Evolutionary conservation across 2,888 invertebrate genomes (phyloP), one percentile per base, ranked within the genome.

Genomic region (Scrobipalpa atriplicella): DNA sequence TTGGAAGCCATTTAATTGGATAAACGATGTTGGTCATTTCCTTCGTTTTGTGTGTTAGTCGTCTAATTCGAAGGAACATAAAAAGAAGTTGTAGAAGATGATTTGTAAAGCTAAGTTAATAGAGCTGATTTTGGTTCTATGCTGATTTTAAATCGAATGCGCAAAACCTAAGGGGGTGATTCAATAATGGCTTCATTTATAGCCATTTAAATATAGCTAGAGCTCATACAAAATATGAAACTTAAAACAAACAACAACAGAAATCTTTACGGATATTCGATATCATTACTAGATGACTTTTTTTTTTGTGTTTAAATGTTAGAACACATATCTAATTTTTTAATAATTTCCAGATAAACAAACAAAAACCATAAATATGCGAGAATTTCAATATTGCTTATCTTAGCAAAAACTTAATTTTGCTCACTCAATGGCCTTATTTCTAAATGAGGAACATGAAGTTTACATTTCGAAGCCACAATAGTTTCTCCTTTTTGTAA

Each of bases 401-500:
- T 38, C 8, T 58, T 36, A 38, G 58, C 58, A 58, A 58, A 58
- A 58, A 58, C 58, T 36, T 38, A 1, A 58, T 58, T 36, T 29
- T 10, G 38, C 36, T 58, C 36, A 58, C 58, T 9, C 58, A 58
- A 58, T 16, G 36, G 36, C 38, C 9, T 16, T n/a, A 58, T 58
- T 58, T 29, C 16, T 41, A 5, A 62, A 43, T 16, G 62, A 41
- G 41, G 62, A 43, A 21, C 39, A 21, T 43, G 43, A 62, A 62
- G 43, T 62, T 62, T 43, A 10, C 62, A 62, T 62, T 62, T 47
- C 9, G 19, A 19, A 62, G 62, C 54, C 3, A 21, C 6, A 62
- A 43, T 43, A 43, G 29, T 43, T 43, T 62, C 41, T 62, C 62
- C 13, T 43, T 43, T 62, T 62, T 62, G 61, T 29, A 62, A 62